phyloP scores from a whole-genome alignment of 2,113 vertebrate species.

The Oryzias curvinotus region DNA sequence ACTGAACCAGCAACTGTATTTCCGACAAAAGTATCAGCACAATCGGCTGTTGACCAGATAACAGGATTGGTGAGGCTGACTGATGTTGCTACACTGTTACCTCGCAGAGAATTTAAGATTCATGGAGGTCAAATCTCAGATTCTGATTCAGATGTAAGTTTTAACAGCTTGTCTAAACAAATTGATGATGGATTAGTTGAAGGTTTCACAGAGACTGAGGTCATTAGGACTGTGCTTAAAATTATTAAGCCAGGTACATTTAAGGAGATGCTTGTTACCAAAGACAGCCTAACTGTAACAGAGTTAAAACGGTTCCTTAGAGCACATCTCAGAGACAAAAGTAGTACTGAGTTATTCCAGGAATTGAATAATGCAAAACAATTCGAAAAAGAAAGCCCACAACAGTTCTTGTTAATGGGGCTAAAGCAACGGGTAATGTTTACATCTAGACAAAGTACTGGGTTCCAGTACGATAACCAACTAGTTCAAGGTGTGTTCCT shows the following conservation, averaged over 20 bases:
- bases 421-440: conserved; percentile 1
- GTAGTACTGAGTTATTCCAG: conserved; percentile 40
- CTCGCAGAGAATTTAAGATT: background rate
- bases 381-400: conserved; percentile 10
- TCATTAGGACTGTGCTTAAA: background rate
- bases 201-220: background rate
- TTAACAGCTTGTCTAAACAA: background rate
- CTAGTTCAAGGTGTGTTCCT: background rate
- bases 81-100: background rate
- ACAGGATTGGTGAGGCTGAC: background rate
- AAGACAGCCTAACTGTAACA: conserved; percentile 8
- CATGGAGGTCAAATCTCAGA: background rate
- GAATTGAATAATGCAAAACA: conserved; percentile 33
- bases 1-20: too few species aligned
- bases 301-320: conserved; percentile 31
- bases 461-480: background rate
- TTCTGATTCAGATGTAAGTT: background rate
- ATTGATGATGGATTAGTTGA: background rate
- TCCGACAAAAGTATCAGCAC: too few species aligned
- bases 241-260: conserved; percentile 9
- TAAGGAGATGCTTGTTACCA: background rate
- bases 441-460: conserved; percentile 1
- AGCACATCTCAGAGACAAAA: conserved; percentile 32
- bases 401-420: conserved; percentile 15
- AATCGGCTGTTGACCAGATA: background rate